A percentile compares a stretch with the other conserved stretches of the same genome.
Conservation (phyloP, 1,140 invertebrate species). For the Neocloeon triangulifer region DNA sequence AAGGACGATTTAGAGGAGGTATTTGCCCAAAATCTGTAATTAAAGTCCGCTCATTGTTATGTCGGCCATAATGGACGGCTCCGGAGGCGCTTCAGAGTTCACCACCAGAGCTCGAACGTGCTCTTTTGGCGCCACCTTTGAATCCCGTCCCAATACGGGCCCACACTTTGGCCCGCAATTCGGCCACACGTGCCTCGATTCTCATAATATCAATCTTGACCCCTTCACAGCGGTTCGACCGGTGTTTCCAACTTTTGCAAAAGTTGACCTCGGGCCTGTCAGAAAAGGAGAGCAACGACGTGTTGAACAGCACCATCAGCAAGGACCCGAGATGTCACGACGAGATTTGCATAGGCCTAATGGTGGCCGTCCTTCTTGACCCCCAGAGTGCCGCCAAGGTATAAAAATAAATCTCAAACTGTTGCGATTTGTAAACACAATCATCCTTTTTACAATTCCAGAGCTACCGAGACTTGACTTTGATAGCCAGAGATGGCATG, state of each 20-base stretch:
- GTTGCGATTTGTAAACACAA: neutral
- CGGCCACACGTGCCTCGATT: neutral
- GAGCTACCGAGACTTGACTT: conserved; percentile 75
- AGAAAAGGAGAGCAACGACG: conserved; percentile 83
- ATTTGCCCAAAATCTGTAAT: conserved; percentile 24
- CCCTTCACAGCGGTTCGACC: conserved; percentile 69
- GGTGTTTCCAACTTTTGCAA: conserved; percentile 51
- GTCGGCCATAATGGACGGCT: conserved; percentile 28
- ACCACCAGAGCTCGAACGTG: conserved; percentile 11
- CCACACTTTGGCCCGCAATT: conserved; percentile 2
- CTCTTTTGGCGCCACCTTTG: conserved; percentile 5
- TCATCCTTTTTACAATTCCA: conserved; percentile 14
- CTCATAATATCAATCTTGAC: conserved; percentile 15
- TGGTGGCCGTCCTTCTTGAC: conserved; percentile 76
- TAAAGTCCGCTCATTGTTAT: conserved; percentile 24
- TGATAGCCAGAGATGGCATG: conserved; percentile 74
- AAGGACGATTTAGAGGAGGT: conserved; percentile 68
- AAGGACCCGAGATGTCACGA: conserved; percentile 81
- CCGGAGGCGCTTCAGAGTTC: conserved; percentile 21
- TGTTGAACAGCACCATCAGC: conserved; percentile 63
- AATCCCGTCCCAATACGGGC: conserved; percentile 5
- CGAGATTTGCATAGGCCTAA: conserved; percentile 63
- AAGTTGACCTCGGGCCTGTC: conserved; percentile 55
- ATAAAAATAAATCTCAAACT: conserved; percentile 7
- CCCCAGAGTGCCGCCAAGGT: conserved; percentile 54